Evolutionary conservation across 2,888 invertebrate species (phyloP).

Genomic region (Pammene aurita): DNA sequence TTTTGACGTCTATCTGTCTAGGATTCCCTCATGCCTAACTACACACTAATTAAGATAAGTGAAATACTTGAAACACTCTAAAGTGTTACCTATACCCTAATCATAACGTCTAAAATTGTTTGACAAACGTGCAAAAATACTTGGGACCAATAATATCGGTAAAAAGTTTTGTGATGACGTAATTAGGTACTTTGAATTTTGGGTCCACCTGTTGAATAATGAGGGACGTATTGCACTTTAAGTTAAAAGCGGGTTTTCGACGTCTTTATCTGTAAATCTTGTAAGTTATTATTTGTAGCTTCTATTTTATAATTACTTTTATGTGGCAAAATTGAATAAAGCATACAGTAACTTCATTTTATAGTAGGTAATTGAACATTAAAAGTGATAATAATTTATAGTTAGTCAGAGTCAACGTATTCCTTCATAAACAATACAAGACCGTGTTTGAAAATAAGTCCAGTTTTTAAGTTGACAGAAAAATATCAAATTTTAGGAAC

Average conservation of each 20-base stretch:
- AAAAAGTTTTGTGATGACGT: constrained; percentile 24
- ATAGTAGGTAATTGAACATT: too few relatives aligned
- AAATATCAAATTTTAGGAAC: too few relatives aligned
- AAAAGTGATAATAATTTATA: too few relatives aligned
- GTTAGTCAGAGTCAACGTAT: too few relatives aligned
- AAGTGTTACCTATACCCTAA: neutral
- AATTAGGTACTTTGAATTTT: constrained; percentile 10
- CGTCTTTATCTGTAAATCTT: neutral
- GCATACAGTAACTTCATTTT: too few relatives aligned
- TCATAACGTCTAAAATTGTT: neutral
- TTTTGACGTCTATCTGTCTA: constrained; percentile 25
- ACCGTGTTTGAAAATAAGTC: too few relatives aligned
- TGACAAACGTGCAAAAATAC: neutral
- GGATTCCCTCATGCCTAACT: constrained; percentile 2
- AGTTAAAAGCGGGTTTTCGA: neutral
- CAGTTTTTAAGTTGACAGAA: too few relatives aligned
- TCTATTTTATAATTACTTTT: neutral
- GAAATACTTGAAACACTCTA: neutral
- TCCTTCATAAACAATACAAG: too few relatives aligned
- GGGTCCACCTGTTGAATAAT: constrained; percentile 26
- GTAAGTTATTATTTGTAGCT: neutral
- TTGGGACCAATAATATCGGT: constrained; percentile 18
- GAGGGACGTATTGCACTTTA: neutral
- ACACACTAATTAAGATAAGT: constrained; percentile 23
- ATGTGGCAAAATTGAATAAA: too few relatives aligned